Percentiles rank a stretch among this genome's conserved stretches.
Conservation (phyloP, 2,113 vertebrate species). For the Forbesichthys papilliferus region DNA sequence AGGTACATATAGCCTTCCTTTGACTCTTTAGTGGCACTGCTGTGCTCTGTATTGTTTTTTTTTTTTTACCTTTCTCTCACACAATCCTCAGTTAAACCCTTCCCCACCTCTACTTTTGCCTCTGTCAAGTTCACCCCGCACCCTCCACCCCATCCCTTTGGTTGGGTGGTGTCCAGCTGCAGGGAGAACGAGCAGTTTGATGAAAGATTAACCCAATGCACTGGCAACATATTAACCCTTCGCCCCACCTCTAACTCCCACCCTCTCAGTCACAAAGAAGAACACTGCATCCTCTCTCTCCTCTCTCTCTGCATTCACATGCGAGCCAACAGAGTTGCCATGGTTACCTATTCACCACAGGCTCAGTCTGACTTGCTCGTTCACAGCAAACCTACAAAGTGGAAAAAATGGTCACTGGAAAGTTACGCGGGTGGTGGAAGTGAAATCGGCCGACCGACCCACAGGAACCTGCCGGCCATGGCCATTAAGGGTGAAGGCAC, state of each 20-base stretch:
- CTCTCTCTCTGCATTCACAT: constrained; percentile 65
- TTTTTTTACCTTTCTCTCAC: neutral
- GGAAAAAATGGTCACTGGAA: constrained; percentile 1
- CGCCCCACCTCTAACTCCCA: constrained; percentile 24
- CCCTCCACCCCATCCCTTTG: neutral
- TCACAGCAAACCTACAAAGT: neutral
- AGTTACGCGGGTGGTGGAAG: neutral
- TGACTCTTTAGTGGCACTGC: constrained; percentile 19
- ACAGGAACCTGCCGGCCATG: neutral
- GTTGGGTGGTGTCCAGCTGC: constrained; percentile 29
- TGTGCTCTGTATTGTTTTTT: neutral
- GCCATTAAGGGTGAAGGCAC: neutral
- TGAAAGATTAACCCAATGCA: constrained; percentile 69
- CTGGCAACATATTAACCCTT: constrained; percentile 71
- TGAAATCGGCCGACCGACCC: neutral
- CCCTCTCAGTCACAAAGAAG: constrained; percentile 39
- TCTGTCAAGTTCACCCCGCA: neutral
- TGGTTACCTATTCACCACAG: constrained; percentile 79
- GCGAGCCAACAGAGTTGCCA: constrained; percentile 75
- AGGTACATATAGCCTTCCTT: constrained; percentile 22
- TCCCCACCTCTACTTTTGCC: neutral
- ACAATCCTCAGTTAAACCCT: neutral
- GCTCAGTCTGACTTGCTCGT: constrained; percentile 37
- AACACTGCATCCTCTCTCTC: constrained; percentile 41
- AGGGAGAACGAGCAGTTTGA: constrained; percentile 62